phyloP scores from a whole-genome alignment of 2,113 vertebrate genomes.

The Passer domesticus region DNA sequence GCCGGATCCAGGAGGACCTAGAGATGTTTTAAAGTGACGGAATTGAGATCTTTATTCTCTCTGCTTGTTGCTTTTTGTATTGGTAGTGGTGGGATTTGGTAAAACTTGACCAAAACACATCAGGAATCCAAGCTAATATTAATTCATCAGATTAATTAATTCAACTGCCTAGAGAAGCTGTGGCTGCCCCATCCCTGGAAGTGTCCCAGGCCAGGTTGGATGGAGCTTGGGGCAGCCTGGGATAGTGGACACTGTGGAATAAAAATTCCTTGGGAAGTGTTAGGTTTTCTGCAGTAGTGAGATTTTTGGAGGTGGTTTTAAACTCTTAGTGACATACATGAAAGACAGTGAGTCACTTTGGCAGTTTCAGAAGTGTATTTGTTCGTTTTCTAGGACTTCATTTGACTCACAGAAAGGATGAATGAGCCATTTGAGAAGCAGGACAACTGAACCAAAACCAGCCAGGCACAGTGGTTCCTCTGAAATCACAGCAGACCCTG shows the following conservation, averaged over 20 bases:
- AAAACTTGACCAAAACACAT: conserved; percentile 44
- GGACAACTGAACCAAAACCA: background rate
- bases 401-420: background rate
- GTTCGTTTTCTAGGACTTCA: background rate
- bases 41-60: background rate
- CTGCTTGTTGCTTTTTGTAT: background rate
- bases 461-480: background rate
- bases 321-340: background rate
- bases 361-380: background rate
- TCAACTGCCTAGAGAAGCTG: background rate
- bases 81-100: conserved; percentile 17
- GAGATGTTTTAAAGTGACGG: background rate
- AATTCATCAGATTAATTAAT: conserved; percentile 24
- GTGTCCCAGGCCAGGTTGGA: background rate
- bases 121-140: conserved; percentile 49
- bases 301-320: background rate
- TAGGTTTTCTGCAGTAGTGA: background rate
- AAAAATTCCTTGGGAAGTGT: background rate
- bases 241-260: background rate
- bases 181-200: background rate
- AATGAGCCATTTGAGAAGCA: background rate
- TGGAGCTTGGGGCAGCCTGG: background rate
- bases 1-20: background rate
- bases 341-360: background rate
- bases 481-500: background rate